phyloP scores from a whole-genome alignment of 2,888 invertebrate genomes.

The Argyra leucocephala region DNA sequence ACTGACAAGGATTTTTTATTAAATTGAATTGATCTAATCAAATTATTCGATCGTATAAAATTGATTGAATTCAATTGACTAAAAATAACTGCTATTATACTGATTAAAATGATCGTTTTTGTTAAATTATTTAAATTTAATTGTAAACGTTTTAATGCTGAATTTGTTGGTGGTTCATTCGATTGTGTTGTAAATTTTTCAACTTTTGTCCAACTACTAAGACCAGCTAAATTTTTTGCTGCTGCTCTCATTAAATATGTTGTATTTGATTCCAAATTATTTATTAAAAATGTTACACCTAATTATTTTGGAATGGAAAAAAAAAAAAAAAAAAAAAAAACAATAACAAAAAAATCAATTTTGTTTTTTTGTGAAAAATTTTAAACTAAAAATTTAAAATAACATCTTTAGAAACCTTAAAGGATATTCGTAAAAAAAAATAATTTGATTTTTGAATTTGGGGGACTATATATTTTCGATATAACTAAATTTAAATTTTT shows the following conservation, averaged over 20 bases:
- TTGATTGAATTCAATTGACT: background rate
- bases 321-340: no score
- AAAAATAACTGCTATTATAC: background rate
- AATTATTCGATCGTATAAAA: background rate
- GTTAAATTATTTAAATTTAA: background rate
- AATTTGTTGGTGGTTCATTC: conserved; percentile 33
- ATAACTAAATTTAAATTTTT: no score
- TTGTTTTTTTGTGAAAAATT: no score
- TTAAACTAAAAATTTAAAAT: no score
- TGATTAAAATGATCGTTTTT: background rate
- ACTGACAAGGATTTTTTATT: background rate
- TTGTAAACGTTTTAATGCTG: conserved; percentile 14
- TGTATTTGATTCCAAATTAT: conserved; percentile 45
- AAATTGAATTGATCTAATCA: background rate
- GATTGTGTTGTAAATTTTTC: conserved; percentile 38
- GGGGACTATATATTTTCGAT: no score
- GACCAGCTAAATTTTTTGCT: conserved; percentile 49
- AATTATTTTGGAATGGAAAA: no score
- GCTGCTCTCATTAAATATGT: conserved; percentile 49
- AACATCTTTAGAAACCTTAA: no score
- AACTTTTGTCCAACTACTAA: conserved; percentile 41
- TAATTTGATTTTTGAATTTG: no score
- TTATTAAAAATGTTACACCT: conserved; percentile 47
- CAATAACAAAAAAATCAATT: no score
- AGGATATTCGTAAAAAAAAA: no score